Conservation (phyloP, 2,113 vertebrate species). For the Chunga burmeisteri region DNA sequence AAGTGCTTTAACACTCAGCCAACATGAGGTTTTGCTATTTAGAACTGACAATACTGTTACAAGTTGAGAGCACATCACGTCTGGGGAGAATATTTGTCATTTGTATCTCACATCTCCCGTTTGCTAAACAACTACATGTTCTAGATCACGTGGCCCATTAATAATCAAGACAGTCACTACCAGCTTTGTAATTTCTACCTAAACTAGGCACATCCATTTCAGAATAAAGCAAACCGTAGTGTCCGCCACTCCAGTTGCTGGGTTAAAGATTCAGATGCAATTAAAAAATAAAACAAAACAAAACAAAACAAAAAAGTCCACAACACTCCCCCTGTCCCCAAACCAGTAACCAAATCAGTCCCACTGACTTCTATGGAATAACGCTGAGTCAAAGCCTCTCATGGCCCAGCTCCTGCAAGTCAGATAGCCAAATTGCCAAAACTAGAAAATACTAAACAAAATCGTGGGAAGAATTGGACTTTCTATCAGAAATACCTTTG, state of each 20-base stretch:
- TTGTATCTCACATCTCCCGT: background rate
- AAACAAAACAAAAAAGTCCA: background rate
- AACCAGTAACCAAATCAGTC: background rate
- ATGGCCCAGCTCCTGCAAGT: rapidly evolving
- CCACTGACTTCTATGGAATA: background rate
- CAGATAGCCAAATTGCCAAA: background rate
- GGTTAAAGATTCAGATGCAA: background rate
- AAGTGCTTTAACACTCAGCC: background rate
- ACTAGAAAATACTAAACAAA: background rate
- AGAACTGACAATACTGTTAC: background rate
- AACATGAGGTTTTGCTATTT: background rate
- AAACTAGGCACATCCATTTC: background rate
- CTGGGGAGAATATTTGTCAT: background rate
- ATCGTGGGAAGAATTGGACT: background rate
- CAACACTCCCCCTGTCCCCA: background rate
- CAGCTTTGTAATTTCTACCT: background rate
- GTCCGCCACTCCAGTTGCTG: rapidly evolving
- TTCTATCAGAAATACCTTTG: background rate
- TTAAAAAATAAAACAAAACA: background rate
- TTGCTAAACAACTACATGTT: background rate
- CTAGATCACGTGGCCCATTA: rapidly evolving
- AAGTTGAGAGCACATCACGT: background rate
- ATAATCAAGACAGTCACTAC: background rate
- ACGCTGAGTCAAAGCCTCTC: background rate
- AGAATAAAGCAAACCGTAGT: background rate